Conservation (phyloP, 1,140 invertebrate genomes). For the Monochamus saltuarius region DNA sequence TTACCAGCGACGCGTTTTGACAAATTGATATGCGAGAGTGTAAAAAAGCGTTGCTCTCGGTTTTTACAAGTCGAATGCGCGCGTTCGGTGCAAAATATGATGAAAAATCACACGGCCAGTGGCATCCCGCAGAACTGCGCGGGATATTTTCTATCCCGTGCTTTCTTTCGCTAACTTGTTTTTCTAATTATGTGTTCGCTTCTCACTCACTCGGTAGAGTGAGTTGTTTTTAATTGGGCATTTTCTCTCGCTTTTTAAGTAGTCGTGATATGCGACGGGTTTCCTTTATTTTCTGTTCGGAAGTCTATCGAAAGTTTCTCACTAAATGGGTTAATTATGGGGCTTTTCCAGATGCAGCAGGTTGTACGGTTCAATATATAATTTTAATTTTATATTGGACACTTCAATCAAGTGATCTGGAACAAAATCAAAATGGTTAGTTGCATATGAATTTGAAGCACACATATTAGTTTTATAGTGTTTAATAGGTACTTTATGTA, state of each 20-base stretch:
- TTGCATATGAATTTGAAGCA: no score
- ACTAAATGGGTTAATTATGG: no score
- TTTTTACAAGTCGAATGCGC: conserved; percentile 23
- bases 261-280: conserved; percentile 24
- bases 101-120: conserved; percentile 50
- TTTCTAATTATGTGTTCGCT: conserved; percentile 39
- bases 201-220: conserved; percentile 30
- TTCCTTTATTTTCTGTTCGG: conserved; percentile 29
- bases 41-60: conserved; percentile 16
- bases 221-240: conserved; percentile 36
- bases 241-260: conserved; percentile 31
- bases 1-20: conserved; percentile 10
- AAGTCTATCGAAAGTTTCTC: conserved; percentile 24
- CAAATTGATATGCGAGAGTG: conserved; percentile 17
- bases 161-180: conserved; percentile 40
- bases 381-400: no score
- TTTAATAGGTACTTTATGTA: no score
- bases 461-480: no score
- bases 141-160: conserved; percentile 41
- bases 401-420: no score
- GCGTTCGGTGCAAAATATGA: conserved; percentile 37
- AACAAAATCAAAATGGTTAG: no score
- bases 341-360: no score
- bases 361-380: no score
- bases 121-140: conserved; percentile 50